Evolutionary conservation across 2,113 vertebrate genomes (phyloP).

Genomic region (Rhinopithecus roxellana): DNA sequence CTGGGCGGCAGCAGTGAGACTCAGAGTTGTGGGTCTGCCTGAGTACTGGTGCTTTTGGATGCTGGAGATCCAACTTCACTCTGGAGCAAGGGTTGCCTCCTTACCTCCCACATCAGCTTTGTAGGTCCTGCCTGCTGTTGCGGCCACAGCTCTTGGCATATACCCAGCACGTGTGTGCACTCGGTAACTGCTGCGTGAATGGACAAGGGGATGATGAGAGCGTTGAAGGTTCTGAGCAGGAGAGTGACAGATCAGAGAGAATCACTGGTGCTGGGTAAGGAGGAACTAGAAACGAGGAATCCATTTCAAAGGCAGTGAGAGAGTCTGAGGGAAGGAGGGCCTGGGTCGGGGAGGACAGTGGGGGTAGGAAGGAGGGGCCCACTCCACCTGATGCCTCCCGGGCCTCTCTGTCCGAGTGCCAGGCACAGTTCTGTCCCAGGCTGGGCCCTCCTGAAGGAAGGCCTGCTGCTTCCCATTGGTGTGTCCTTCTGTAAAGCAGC

Average conservation of each 20-base stretch:
- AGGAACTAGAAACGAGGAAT: not conserved
- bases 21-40: not conserved
- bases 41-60: not conserved
- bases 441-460: not conserved
- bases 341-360: not conserved
- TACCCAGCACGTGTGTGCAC: not conserved
- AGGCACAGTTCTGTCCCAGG: too few relatives aligned
- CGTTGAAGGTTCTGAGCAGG: not conserved
- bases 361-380: accelerated
- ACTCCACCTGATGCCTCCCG: too few relatives aligned
- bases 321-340: not conserved
- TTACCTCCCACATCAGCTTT: accelerated
- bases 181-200: not conserved
- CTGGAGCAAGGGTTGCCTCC: not conserved
- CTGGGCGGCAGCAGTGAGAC: not conserved
- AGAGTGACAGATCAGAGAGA: not conserved
- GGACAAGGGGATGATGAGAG: not conserved
- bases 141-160: not conserved
- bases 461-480: not conserved
- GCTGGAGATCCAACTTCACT: not conserved
- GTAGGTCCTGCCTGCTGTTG: not conserved
- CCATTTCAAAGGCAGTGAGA: not conserved
- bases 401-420: not conserved
- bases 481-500: accelerated
- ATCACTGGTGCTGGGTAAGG: not conserved